These are phyloP conservation scores for Drosophila pachea DNA, from an alignment of 1,140 invertebrate genomes.

Conservation along the genomic window DNA sequence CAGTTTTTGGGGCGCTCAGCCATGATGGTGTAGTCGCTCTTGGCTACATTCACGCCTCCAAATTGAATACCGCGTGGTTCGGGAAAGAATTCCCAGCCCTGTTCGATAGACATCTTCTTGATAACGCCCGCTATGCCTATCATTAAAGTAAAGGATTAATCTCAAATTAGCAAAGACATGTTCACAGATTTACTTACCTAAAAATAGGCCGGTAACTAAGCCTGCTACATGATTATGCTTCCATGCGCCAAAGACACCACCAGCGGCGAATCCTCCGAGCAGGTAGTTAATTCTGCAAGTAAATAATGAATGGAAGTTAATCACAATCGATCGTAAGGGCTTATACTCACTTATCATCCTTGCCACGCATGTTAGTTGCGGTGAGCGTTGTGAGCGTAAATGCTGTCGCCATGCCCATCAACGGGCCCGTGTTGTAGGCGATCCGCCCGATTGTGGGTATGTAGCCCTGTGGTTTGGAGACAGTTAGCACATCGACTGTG, in stretches of 20 bases:
- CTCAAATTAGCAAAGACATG: background rate
- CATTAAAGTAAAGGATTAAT: constrained; percentile 26
- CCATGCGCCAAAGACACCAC: constrained; percentile 82
- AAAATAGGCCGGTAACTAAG: constrained; percentile 57
- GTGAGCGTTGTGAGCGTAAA: constrained; percentile 83
- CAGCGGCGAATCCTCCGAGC: constrained; percentile 81
- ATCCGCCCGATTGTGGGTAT: constrained; percentile 79
- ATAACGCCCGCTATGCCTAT: constrained; percentile 80
- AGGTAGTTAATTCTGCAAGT: constrained; percentile 80
- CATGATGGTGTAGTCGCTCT: constrained; percentile 78
- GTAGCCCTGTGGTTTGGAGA: constrained; percentile 81
- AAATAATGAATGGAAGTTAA: background rate
- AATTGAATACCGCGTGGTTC: constrained; percentile 47
- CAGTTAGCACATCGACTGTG: constrained; percentile 81
- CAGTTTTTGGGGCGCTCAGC: constrained; percentile 69
- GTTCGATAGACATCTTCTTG: constrained; percentile 81
- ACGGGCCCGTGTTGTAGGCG: constrained; percentile 81
- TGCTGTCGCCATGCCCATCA: constrained; percentile 83
- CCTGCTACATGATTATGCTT: constrained; percentile 66
- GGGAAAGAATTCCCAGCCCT: constrained; percentile 81
- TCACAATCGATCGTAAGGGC: background rate
- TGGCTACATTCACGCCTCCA: constrained; percentile 54
- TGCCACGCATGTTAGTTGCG: constrained; percentile 81
- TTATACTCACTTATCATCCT: constrained; percentile 81
- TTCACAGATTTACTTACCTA: constrained; percentile 39